A percentile compares a stretch with the other conserved stretches of the same genome.
Conservation (phyloP, 2,888 invertebrate genomes). For the Schizotus pectinicornis region DNA sequence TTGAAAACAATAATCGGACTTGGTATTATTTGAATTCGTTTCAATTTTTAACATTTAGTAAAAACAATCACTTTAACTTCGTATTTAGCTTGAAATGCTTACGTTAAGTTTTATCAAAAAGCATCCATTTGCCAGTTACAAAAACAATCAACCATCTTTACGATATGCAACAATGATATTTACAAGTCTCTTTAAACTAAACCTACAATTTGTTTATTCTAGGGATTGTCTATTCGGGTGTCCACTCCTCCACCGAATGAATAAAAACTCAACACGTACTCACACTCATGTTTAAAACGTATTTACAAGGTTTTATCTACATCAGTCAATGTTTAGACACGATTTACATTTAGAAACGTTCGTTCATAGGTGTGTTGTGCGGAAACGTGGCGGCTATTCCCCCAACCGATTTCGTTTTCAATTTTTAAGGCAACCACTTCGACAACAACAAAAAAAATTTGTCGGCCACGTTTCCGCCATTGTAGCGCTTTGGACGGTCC, state of each 20-base stretch:
- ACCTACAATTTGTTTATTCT: slow-evolving; percentile 5
- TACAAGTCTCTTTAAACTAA: slow-evolving; percentile 23
- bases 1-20: neutral
- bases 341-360: slow-evolving; percentile 24
- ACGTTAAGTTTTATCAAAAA: slow-evolving; percentile 26
- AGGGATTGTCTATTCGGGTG: slow-evolving; percentile 20
- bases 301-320: slow-evolving; percentile 23
- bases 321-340: slow-evolving; percentile 31
- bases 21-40: slow-evolving; percentile 10
- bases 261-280: slow-evolving; percentile 20
- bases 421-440: neutral
- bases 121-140: slow-evolving; percentile 3
- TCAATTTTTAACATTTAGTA: slow-evolving; percentile 6
- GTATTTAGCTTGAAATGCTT: slow-evolving; percentile 7
- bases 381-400: slow-evolving; percentile 6
- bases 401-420: neutral
- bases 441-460: too few relatives aligned
- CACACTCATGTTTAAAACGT: slow-evolving; percentile 15
- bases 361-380: slow-evolving; percentile 2
- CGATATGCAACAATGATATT: slow-evolving; percentile 35
- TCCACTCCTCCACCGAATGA: slow-evolving; percentile 19
- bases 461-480: slow-evolving; percentile 1
- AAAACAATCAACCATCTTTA: slow-evolving; percentile 8
- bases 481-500: slow-evolving; percentile 41
- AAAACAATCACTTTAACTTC: slow-evolving; percentile 15